phyloP scores from a whole-genome alignment of 2,797 vertebrate species.

The Erethizon dorsatum region DNA sequence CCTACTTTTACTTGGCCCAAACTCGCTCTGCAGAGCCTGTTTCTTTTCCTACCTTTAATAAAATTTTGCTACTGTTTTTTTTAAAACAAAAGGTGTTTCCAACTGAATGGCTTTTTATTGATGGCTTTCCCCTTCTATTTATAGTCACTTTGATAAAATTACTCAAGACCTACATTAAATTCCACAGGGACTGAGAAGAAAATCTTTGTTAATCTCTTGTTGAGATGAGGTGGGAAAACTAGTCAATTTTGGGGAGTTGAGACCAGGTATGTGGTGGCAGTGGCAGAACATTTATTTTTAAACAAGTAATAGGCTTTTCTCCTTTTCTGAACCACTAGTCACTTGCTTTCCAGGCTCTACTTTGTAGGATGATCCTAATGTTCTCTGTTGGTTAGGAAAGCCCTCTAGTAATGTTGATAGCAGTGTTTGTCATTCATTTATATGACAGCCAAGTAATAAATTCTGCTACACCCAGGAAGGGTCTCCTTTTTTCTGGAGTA shows the following conservation, averaged over 20 bases:
- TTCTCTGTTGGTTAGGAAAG: constrained; percentile 59
- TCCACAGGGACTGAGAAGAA: constrained; percentile 51
- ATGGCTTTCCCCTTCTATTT: neutral
- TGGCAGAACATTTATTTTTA: constrained; percentile 69
- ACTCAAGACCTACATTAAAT: constrained; percentile 30
- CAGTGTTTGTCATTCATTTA: constrained; percentile 75
- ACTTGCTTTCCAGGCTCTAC: constrained; percentile 39
- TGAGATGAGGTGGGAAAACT: neutral
- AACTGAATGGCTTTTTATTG: constrained; percentile 13
- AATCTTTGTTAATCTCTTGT: constrained; percentile 52
- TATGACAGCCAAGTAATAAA: constrained; percentile 51
- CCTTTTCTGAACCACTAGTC: constrained; percentile 29
- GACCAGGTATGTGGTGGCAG: neutral
- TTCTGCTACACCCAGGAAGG: constrained; percentile 26
- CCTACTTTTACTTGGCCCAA: neutral
- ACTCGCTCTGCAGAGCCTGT: neutral
- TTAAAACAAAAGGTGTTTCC: neutral
- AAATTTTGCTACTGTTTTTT: neutral
- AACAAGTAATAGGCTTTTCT: constrained; percentile 52
- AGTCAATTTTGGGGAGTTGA: neutral
- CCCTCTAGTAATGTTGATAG: constrained; percentile 52
- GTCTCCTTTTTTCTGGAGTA: constrained; percentile 62
- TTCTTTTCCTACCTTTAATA: neutral
- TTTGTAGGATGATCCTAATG: constrained; percentile 62
- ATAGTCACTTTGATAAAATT: constrained; percentile 62